phyloP scores from a whole-genome alignment of 1,140 invertebrate species.

The Tetraneura akinire region DNA sequence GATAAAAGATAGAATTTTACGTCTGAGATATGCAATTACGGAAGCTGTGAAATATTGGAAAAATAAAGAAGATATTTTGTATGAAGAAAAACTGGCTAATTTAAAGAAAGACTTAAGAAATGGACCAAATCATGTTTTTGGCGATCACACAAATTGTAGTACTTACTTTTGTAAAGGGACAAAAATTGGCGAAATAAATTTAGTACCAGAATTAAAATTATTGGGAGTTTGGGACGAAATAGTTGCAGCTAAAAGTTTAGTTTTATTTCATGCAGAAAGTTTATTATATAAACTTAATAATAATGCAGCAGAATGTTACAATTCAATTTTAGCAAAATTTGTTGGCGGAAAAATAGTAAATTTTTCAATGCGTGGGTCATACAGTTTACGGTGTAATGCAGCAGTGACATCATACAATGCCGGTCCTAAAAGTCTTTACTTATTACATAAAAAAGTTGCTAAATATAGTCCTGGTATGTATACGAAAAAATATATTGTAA shows the following conservation, averaged over 20 bases:
- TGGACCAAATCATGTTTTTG: constrained; percentile 6
- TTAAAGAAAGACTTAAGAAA: background rate
- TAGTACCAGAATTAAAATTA: background rate
- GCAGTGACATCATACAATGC: background rate
- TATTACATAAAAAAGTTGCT: background rate
- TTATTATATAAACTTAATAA: background rate
- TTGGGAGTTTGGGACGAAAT: background rate
- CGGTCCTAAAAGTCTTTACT: background rate
- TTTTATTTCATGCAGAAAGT: background rate
- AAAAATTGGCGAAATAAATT: constrained; percentile 5
- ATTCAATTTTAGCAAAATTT: background rate
- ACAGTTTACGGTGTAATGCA: background rate
- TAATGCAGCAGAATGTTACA: background rate
- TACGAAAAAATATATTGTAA: background rate
- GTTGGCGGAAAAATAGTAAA: background rate
- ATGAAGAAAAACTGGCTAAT: background rate
- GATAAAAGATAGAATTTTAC: background rate
- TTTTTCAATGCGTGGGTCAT: background rate
- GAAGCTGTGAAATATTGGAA: background rate
- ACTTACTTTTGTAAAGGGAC: background rate
- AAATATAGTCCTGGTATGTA: background rate
- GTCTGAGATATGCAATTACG: background rate
- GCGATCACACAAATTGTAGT: background rate
- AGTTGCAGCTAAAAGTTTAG: background rate
- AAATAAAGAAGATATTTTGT: background rate